These are phyloP conservation scores for Chironex yamaguchii DNA, from an alignment of 30 jellyfish, hydroid and myxozoan species.

Conservation along the genomic window DNA sequence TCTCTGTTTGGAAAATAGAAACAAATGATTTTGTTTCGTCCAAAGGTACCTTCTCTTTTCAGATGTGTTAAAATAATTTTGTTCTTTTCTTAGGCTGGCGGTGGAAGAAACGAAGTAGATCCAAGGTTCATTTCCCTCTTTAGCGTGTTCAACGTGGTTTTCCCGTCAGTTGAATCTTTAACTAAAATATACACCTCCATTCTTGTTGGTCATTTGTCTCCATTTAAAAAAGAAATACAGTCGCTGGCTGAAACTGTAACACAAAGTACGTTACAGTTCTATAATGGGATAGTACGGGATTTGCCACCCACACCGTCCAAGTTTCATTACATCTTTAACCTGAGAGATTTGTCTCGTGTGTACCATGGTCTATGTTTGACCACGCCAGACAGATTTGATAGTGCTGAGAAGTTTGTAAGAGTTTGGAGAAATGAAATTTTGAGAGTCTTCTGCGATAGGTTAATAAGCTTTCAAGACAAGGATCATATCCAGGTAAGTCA, in stretches of 20 bases:
- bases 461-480: constrained; percentile 83
- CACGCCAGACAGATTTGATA: constrained; percentile 91
- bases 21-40: too few relatives aligned
- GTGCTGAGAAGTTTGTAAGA: constrained; percentile 76
- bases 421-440: constrained; percentile 98
- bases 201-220: constrained; percentile 88
- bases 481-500: constrained; percentile 90
- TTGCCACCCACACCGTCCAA: constrained; percentile 99
- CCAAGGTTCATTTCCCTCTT: constrained; percentile 92
- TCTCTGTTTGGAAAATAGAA: too few relatives aligned
- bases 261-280: constrained; percentile 86
- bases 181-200: constrained; percentile 87
- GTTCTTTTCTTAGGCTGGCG: constrained; percentile 93
- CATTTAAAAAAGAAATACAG: constrained; percentile 82
- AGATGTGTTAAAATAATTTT: too few relatives aligned
- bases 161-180: constrained; percentile 92
- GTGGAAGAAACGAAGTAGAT: constrained; percentile 98
- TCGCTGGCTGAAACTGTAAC: constrained; percentile 72
- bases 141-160: constrained; percentile 92
- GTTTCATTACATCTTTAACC: constrained; percentile 97
- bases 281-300: constrained; percentile 80
- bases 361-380: constrained; percentile 97
- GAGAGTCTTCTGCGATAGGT: constrained; percentile 93
- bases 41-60: too few relatives aligned
- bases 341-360: constrained; percentile 94